phyloP scores from a whole-genome alignment of 1,140 invertebrate genomes.

The Steinernema khuongi region DNA sequence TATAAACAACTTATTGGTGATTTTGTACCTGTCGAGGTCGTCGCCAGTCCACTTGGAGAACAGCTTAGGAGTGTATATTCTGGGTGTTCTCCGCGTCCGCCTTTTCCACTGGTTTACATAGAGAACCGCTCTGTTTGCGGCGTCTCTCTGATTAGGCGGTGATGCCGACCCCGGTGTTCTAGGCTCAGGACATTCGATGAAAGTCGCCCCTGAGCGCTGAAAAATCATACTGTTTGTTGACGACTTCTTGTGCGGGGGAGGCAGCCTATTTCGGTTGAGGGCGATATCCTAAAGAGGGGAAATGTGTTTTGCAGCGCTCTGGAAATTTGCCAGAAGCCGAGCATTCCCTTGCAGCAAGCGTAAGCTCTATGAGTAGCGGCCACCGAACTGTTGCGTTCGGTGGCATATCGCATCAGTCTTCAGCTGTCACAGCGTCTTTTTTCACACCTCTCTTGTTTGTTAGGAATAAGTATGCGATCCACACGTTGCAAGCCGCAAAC shows the following conservation, averaged over 20 bases:
- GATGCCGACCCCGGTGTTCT: conserved; percentile 30
- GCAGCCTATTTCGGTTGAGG: not conserved
- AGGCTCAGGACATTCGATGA: conserved; percentile 48
- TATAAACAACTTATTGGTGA: conserved; percentile 11
- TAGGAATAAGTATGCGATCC: conserved; percentile 10
- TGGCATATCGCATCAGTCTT: too few species aligned
- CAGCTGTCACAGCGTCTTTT: too few species aligned
- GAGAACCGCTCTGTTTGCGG: not conserved
- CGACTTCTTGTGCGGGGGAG: conserved; percentile 5
- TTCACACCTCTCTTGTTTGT: too few species aligned
- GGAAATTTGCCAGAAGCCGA: not conserved
- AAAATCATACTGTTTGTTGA: not conserved
- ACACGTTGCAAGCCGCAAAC: conserved; percentile 27
- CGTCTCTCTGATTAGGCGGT: conserved; percentile 29
- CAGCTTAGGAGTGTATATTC: conserved; percentile 49
- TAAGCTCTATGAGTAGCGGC: too few species aligned
- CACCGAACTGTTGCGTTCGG: too few species aligned
- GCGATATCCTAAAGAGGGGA: not conserved
- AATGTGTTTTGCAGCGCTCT: not conserved
- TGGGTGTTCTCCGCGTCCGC: conserved; percentile 27
- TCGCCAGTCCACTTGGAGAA: conserved; percentile 58
- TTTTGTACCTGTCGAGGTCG: conserved; percentile 50
- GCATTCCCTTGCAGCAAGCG: not conserved
- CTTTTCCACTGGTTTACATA: not conserved
- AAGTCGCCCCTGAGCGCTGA: conserved; percentile 29